These are phyloP conservation scores for Theodoxus fluviatilis DNA, from an alignment of 2,888 invertebrate genomes.

Conservation along the genomic window DNA sequence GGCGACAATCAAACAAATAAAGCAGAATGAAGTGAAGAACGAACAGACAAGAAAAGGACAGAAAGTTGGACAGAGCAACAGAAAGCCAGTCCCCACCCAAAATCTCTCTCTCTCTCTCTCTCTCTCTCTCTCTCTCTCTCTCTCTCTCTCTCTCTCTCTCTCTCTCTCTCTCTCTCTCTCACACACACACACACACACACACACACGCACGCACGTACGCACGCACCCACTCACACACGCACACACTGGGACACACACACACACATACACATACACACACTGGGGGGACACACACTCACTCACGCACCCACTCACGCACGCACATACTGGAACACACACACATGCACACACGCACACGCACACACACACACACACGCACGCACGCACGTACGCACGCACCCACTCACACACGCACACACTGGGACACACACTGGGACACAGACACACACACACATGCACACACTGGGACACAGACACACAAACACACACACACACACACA, in stretches of 20 bases:
- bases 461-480: neutral
- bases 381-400: neutral
- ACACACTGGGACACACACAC: too few species aligned
- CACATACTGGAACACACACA: neutral
- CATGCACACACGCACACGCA: neutral
- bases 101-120: too few species aligned
- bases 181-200: constrained; percentile 2
- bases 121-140: too few species aligned
- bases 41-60: too few species aligned
- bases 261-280: neutral
- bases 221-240: neutral
- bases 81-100: too few species aligned
- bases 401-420: neutral
- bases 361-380: neutral
- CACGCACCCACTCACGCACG: neutral
- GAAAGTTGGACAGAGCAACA: too few species aligned
- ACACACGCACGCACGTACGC: constrained; percentile 13
- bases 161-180: neutral
- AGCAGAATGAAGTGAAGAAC: too few species aligned
- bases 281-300: neutral
- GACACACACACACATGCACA: neutral
- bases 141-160: neutral
- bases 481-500: neutral
- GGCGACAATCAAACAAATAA: too few species aligned
- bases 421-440: neutral